phyloP scores from a whole-genome alignment of 1,140 invertebrate species.

The Drosophila ficusphila region DNA sequence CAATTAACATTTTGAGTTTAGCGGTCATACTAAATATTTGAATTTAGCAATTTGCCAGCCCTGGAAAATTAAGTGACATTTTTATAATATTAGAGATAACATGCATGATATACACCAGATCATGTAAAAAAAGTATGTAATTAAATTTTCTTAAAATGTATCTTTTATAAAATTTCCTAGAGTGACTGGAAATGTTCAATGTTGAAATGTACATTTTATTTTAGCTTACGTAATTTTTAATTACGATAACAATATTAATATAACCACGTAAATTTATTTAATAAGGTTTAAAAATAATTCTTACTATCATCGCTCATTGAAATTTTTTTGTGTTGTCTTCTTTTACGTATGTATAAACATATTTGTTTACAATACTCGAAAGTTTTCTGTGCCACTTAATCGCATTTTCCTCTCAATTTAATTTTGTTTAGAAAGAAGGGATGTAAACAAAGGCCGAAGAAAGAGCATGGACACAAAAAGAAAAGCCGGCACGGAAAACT shows the following conservation, averaged over 20 bases:
- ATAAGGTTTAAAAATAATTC: background rate
- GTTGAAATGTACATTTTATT: too few relatives aligned
- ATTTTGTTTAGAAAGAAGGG: conserved; percentile 62
- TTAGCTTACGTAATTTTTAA: too few relatives aligned
- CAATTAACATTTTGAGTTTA: background rate
- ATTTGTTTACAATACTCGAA: background rate
- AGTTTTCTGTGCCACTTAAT: background rate
- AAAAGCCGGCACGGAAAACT: conserved; percentile 26
- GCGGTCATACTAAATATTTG: background rate
- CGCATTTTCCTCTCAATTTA: conserved; percentile 1
- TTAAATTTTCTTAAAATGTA: too few relatives aligned
- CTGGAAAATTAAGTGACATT: background rate
- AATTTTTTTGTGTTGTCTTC: too few relatives aligned
- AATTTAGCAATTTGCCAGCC: background rate
- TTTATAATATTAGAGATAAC: too few relatives aligned
- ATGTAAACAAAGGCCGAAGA: conserved; percentile 55
- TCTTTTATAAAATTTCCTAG: too few relatives aligned
- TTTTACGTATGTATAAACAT: background rate
- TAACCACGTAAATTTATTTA: too few relatives aligned
- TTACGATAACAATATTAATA: too few relatives aligned
- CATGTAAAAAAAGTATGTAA: too few relatives aligned
- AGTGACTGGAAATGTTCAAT: too few relatives aligned
- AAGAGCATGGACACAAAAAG: conserved; percentile 15
- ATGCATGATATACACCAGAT: too few relatives aligned
- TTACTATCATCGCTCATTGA: background rate